phyloP scores from a whole-genome alignment of 2,888 invertebrate genomes.

The Chironomus riparius region DNA sequence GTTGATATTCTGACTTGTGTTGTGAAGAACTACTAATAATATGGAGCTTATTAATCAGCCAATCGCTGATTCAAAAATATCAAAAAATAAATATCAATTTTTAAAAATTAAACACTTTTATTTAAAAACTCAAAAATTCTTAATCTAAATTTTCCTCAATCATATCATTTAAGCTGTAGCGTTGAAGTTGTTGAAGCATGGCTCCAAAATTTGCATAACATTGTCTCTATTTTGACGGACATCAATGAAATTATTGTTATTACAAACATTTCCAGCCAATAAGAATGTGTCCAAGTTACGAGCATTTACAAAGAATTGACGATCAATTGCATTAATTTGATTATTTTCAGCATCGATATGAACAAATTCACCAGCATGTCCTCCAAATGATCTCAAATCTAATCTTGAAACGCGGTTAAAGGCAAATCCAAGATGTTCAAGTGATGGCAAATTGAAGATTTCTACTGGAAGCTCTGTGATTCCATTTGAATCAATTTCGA shows the following conservation, averaged over 20 bases:
- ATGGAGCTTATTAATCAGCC: no score
- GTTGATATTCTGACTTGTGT: not conserved
- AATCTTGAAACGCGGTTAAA: not conserved
- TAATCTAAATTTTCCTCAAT: not conserved
- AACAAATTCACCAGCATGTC: not conserved
- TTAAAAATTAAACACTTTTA: not conserved
- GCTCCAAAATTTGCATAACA: not conserved
- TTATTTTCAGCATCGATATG: not conserved
- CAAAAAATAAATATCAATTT: not conserved
- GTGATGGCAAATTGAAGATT: not conserved
- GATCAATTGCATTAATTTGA: not conserved
- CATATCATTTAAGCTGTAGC: not conserved
- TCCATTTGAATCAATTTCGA: not conserved
- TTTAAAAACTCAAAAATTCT: not conserved
- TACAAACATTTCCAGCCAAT: not conserved
- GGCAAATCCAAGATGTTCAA: not conserved
- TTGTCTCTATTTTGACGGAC: not conserved
- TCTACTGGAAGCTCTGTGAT: not conserved
- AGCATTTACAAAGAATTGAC: not conserved
- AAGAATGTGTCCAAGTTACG: not conserved
- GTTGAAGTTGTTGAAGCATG: not conserved
- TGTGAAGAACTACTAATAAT: no score
- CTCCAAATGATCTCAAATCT: not conserved
- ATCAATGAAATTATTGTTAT: not conserved
- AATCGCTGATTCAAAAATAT: no score